Conservation (phyloP, 2,797 vertebrate genomes). For the Pachyuromys duprasi region DNA sequence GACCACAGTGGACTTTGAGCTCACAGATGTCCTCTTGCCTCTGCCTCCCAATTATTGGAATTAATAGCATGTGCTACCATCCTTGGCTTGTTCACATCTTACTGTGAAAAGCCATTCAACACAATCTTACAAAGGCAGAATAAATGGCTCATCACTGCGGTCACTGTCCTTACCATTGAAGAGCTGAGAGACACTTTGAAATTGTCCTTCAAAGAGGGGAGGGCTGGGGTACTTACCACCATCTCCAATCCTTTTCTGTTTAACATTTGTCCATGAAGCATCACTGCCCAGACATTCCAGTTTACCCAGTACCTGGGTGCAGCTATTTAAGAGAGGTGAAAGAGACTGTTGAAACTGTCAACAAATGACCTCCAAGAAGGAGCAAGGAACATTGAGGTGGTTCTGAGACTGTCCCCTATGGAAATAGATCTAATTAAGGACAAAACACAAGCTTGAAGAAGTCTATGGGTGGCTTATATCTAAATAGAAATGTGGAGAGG, state of each 20-base stretch:
- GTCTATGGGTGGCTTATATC: neutral
- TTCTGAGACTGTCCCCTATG: neutral
- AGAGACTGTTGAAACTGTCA: neutral
- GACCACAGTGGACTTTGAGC: neutral
- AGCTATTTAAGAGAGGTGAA: neutral
- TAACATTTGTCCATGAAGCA: neutral
- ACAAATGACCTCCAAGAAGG: neutral
- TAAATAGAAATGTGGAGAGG: constrained; percentile 8
- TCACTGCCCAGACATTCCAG: neutral
- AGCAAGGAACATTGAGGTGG: too few relatives aligned
- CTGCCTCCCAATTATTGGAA: neutral
- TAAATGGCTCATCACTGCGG: neutral
- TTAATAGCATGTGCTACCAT: neutral
- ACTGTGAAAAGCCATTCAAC: neutral
- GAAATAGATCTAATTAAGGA: neutral
- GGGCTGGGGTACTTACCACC: neutral
- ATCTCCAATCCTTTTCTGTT: neutral
- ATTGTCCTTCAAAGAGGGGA: neutral
- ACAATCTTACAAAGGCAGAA: neutral
- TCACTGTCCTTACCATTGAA: neutral
- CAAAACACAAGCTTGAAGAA: neutral
- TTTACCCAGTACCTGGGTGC: neutral
- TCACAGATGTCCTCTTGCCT: neutral
- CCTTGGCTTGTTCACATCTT: neutral
- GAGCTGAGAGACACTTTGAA: neutral